These are phyloP conservation scores for Drosophila nigricruria DNA, from an alignment of 2,888 invertebrate species.

Conservation along the genomic window DNA sequence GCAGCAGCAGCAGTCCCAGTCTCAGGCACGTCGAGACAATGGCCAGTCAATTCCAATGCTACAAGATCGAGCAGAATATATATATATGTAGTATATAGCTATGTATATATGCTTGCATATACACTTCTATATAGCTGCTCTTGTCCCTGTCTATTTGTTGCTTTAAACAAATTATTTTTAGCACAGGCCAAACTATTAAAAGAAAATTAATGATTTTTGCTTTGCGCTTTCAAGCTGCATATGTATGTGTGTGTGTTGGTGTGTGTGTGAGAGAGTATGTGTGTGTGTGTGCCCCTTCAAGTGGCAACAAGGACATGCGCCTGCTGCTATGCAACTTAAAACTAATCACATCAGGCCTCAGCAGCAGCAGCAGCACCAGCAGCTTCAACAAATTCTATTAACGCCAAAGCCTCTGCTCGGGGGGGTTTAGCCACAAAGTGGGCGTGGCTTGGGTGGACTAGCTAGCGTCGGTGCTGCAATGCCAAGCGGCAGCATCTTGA, in stretches of 20 bases:
- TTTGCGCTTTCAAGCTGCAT: conserved; percentile 46
- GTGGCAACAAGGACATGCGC: conserved; percentile 54
- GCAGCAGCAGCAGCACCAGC: conserved; percentile 39
- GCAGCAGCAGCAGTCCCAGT: conserved; percentile 37
- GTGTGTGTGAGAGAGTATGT: conserved; percentile 8
- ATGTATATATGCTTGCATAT: neutral
- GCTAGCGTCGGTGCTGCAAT: conserved; percentile 3
- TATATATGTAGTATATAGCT: neutral
- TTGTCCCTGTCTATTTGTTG: conserved; percentile 49
- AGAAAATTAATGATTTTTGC: conserved; percentile 71
- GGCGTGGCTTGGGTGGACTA: neutral
- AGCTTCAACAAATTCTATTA: conserved; percentile 68
- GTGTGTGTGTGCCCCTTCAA: conserved; percentile 19
- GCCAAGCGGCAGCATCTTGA: conserved; percentile 28
- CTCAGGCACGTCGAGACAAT: conserved; percentile 17
- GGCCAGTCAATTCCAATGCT: conserved; percentile 28
- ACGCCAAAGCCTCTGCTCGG: neutral
- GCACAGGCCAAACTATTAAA: conserved; percentile 66
- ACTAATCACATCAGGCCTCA: conserved; percentile 60
- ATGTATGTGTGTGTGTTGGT: conserved; percentile 7
- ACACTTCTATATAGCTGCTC: conserved; percentile 13
- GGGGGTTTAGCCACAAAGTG: neutral
- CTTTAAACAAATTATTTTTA: conserved; percentile 74
- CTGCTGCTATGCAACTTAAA: conserved; percentile 67
- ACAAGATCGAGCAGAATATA: conserved; percentile 14